Conservation (phyloP, 2,888 invertebrate genomes). For the Spatulosminthurus flaviceps region DNA sequence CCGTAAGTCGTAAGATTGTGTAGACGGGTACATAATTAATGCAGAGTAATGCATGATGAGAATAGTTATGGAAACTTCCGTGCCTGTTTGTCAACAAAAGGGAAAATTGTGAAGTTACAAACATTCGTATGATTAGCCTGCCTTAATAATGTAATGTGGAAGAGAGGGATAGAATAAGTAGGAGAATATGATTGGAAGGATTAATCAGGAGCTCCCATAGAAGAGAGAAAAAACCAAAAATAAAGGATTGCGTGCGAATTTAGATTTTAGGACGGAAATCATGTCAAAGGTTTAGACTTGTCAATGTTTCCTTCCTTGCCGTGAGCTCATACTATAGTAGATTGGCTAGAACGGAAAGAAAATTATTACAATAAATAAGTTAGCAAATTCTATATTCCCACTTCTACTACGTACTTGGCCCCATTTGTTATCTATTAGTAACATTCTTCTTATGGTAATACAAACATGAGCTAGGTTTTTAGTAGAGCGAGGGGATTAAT, state of each 20-base stretch:
- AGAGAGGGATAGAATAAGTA: not conserved
- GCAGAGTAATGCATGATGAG: too few relatives aligned
- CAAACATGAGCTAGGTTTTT: not conserved
- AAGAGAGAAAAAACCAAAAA: not conserved
- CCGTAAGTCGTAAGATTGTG: too few relatives aligned
- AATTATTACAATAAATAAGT: conserved; percentile 8
- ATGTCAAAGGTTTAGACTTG: conserved; percentile 44
- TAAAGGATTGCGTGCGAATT: conserved; percentile 32
- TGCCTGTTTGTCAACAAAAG: too few relatives aligned
- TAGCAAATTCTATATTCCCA: not conserved
- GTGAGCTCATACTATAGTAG: not conserved
- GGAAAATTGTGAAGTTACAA: too few relatives aligned
- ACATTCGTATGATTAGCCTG: too few relatives aligned
- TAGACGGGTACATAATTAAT: too few relatives aligned
- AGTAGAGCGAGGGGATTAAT: not conserved
- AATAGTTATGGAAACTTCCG: too few relatives aligned
- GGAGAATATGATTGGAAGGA: not conserved
- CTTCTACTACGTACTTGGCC: too few relatives aligned
- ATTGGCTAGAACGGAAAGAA: not conserved
- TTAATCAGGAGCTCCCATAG: not conserved
- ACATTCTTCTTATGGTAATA: not conserved
- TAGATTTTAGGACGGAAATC: conserved; percentile 44
- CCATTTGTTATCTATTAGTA: not conserved
- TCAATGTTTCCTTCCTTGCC: conserved; percentile 22
- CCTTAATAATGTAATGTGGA: not conserved